Evolutionary conservation across 2,113 vertebrate genomes (phyloP).

Genomic region (Rousettus leschenaultii): DNA sequence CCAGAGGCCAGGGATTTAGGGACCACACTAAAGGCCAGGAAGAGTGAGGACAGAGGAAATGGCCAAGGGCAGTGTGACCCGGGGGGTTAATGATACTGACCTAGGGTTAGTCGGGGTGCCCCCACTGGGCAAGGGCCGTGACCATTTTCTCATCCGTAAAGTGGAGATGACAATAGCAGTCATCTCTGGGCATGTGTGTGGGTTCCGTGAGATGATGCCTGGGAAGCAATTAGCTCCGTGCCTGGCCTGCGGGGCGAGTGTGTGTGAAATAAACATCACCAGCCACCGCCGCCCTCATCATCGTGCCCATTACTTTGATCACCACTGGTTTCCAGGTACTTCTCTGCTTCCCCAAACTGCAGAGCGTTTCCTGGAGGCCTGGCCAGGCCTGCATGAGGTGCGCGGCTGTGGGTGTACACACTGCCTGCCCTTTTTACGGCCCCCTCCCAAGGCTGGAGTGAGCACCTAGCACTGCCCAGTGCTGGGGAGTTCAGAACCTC

Average conservation of each 20-base stretch:
- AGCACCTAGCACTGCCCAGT: not conserved
- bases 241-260: fast-evolving
- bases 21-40: not conserved
- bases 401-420: fast-evolving
- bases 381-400: not conserved
- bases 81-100: not conserved
- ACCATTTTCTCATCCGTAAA: not conserved
- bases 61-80: not conserved
- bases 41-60: not conserved
- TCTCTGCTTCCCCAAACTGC: not conserved
- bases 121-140: not conserved
- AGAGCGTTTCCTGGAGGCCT: not conserved
- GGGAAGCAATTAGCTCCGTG: not conserved
- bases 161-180: not conserved
- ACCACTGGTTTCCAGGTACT: not conserved
- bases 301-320: no score
- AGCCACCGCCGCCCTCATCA: fast-evolving
- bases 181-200: not conserved
- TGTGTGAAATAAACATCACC: not conserved
- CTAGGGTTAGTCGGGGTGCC: not conserved
- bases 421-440: no score
- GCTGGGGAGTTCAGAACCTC: not conserved
- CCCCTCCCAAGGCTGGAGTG: not conserved
- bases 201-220: not conserved
- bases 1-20: not conserved